Evolutionary conservation across 2,113 vertebrate species (phyloP).

Genomic region (Epinephelus moara): DNA sequence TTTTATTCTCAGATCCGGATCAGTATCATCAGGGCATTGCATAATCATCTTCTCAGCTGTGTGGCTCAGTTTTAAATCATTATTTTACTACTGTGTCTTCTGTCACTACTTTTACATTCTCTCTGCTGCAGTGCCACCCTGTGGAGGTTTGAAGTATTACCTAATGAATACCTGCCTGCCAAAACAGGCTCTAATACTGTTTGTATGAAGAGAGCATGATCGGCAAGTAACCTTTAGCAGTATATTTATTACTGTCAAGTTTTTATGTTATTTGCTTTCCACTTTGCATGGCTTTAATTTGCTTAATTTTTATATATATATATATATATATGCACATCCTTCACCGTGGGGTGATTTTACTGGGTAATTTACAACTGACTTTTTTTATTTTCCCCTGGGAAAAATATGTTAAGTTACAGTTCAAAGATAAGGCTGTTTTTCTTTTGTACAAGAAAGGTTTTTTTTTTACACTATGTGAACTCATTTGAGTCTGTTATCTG

Average conservation of each 20-base stretch:
- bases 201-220: constrained; percentile 41
- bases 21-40: background rate
- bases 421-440: constrained; percentile 53
- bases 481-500: constrained; percentile 35
- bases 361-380: constrained; percentile 62
- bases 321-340: constrained; percentile 72
- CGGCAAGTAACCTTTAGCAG: constrained; percentile 59
- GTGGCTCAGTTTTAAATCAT: constrained; percentile 12
- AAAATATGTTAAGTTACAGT: constrained; percentile 35
- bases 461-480: constrained; percentile 71
- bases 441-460: constrained; percentile 72
- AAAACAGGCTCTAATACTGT: constrained; percentile 21
- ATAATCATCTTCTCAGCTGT: constrained; percentile 5
- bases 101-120: constrained; percentile 12
- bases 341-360: constrained; percentile 61
- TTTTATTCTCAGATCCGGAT: constrained; percentile 8
- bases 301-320: constrained; percentile 42
- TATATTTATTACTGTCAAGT: constrained; percentile 66
- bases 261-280: constrained; percentile 49
- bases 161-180: constrained; percentile 34
- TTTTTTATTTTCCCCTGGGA: constrained; percentile 3
- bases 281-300: constrained; percentile 83
- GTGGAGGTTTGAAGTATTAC: constrained; percentile 78
- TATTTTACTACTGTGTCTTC: background rate
- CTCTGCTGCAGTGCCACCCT: constrained; percentile 65